These are phyloP conservation scores for Tonatia bakeri DNA, from an alignment of 2,113 vertebrate species.

Conservation along the genomic window DNA sequence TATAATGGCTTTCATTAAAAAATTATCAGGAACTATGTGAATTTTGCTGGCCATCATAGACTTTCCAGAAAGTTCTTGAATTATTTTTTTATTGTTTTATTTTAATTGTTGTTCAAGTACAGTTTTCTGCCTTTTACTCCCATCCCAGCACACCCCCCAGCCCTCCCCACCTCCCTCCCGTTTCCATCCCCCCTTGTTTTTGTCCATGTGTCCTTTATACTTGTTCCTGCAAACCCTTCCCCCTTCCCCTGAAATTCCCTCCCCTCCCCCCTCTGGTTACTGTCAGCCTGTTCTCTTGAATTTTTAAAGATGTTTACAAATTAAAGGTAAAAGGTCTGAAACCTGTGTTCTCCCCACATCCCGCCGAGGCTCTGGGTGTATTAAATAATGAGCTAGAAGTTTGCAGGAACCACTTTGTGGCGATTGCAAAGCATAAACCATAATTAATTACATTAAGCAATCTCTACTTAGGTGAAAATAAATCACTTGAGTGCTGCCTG, in stretches of 20 bases:
- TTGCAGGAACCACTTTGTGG: conserved; percentile 70
- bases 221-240: no score
- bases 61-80: background rate
- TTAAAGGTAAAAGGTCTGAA: background rate
- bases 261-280: no score
- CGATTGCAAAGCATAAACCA: conserved; percentile 70
- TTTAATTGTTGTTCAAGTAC: no score
- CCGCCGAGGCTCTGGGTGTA: background rate
- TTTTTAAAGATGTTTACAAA: conserved; percentile 39
- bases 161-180: no score
- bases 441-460: conserved; percentile 80
- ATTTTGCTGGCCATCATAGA: background rate
- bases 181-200: no score
- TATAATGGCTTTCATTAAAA: background rate
- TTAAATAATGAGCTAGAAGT: conserved; percentile 71
- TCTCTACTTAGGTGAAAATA: conserved; percentile 76
- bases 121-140: no score
- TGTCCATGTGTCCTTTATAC: no score
- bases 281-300: no score
- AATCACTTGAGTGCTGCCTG: conserved; percentile 69
- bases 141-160: no score
- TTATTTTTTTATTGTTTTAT: background rate
- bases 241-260: no score
- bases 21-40: background rate
- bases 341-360: background rate